These are phyloP conservation scores for Ageneiosus marmoratus DNA, from an alignment of 2,113 vertebrate genomes.

Conservation along the genomic window DNA sequence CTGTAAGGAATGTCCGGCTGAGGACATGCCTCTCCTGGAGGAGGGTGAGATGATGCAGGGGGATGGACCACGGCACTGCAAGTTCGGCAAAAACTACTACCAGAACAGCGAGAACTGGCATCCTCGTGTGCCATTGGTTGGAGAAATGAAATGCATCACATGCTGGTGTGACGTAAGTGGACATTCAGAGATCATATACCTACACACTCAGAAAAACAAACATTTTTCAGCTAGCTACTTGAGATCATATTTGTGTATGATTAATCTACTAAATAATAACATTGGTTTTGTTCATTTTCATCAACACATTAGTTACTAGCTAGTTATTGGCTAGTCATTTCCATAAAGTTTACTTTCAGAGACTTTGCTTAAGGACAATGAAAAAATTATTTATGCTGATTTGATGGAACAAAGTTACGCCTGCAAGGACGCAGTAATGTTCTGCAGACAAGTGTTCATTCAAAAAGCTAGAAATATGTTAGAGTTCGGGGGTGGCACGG, in stretches of 20 bases:
- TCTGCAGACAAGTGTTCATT: background rate
- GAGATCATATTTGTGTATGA: background rate
- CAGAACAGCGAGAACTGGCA: slow-evolving; percentile 95
- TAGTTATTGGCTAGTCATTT: background rate
- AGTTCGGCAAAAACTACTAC: slow-evolving; percentile 91
- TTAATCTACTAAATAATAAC: background rate
- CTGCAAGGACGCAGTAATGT: too few species aligned
- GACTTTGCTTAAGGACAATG: too few species aligned
- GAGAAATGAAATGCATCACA: slow-evolving; percentile 97
- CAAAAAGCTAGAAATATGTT: background rate
- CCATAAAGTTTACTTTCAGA: background rate
- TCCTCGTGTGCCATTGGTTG: slow-evolving; percentile 85
- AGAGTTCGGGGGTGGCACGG: background rate
- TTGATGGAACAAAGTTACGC: too few species aligned
- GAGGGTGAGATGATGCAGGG: slow-evolving; percentile 91
- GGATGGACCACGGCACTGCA: slow-evolving; percentile 85
- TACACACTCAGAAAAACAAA: background rate
- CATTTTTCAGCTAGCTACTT: background rate
- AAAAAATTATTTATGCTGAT: too few species aligned
- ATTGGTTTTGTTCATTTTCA: background rate
- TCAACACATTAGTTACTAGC: background rate
- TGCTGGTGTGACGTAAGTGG: slow-evolving; percentile 95
- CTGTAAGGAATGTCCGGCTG: slow-evolving; percentile 92
- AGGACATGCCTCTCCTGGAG: slow-evolving; percentile 69
- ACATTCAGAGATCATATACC: too few species aligned